Base-by-base conservation (phyloP, 2,797 vertebrate genomes). In the Hephaestus fuliginosus region DNA sequence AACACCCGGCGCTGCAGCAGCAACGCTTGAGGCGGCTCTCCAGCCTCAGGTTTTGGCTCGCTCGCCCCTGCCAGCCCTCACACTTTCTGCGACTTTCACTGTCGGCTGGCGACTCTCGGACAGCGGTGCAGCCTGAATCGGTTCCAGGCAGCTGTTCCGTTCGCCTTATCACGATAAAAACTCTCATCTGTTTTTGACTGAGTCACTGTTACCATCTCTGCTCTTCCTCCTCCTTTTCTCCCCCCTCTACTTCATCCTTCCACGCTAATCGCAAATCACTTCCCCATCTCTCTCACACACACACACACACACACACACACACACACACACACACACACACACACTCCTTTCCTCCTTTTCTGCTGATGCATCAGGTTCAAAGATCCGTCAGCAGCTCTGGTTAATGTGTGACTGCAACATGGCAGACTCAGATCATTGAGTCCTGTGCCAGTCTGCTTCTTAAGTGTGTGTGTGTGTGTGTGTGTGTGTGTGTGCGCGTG, bases 281-380 rank as follows among this genome's bases (percentile, higher is more conserved):
- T 25, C 12, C 25, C 52, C 70, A 13, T 48, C 55, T 13, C 46
- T 44, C 60, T 9, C 65, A 12, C 41, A 36, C 25, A 52, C 36
- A 52, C 46, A 63, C 57, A 43, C 51, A 62, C 56, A 55, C 20
- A 52, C 53, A 22, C 79, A 55, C 20, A 52, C 30, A 52, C 46
- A 55, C 2, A 58, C 63, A 41, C 63, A 22, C 12, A 55, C 39
- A 58, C 58, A 63, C 57, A 43, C 51, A 62, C 56, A 55, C 20
- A 52, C 53, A 22, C 79, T 33, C 15, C 7, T 1, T 46, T 30
- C 28, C 44, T n/a, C 33, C 67, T 3, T 80, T 89, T 88, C 80
- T 88, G 91, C 90, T 92, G 93, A 93, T 80, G 82, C 76, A 66
- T 86, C 89, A 66, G 70, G 84, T 88, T 86, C 84, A 92, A 90